phyloP scores from a whole-genome alignment of 2,797 vertebrate species.

The Microctenopoma stevenorrisi region DNA sequence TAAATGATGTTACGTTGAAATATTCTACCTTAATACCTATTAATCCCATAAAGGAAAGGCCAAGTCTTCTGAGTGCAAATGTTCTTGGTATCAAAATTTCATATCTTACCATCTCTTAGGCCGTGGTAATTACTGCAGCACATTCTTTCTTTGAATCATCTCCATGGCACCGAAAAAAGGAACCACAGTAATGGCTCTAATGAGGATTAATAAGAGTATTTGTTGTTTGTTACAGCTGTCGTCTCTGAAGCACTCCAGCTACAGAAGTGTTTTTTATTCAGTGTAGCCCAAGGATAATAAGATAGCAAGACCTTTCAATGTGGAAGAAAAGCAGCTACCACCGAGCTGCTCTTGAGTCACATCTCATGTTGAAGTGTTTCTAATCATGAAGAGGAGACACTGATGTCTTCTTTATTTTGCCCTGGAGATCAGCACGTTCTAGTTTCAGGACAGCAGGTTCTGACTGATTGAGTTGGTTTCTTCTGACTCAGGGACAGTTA shows the following conservation, averaged over 20 bases:
- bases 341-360: slow-evolving; percentile 1
- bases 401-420: not conserved
- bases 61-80: slow-evolving; percentile 13
- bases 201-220: slow-evolving; percentile 6
- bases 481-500: not conserved
- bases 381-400: not conserved
- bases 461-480: not conserved
- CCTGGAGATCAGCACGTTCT: not conserved
- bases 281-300: slow-evolving; percentile 15
- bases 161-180: slow-evolving; percentile 3
- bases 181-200: not conserved
- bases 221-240: slow-evolving; percentile 13
- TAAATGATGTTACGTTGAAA: slow-evolving; percentile 12
- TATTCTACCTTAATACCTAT: not conserved
- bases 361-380: slow-evolving; percentile 12
- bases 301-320: slow-evolving; percentile 1
- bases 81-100: slow-evolving; percentile 10
- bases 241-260: slow-evolving; percentile 5
- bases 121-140: slow-evolving; percentile 17
- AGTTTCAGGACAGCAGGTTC: not conserved
- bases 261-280: slow-evolving; percentile 21
- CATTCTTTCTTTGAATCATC: slow-evolving; percentile 14
- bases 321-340: not conserved
- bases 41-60: slow-evolving; percentile 7
- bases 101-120: slow-evolving; percentile 7